These are phyloP conservation scores for Carassius auratus DNA, from an alignment of 2,113 vertebrate species.

Conservation along the genomic window DNA sequence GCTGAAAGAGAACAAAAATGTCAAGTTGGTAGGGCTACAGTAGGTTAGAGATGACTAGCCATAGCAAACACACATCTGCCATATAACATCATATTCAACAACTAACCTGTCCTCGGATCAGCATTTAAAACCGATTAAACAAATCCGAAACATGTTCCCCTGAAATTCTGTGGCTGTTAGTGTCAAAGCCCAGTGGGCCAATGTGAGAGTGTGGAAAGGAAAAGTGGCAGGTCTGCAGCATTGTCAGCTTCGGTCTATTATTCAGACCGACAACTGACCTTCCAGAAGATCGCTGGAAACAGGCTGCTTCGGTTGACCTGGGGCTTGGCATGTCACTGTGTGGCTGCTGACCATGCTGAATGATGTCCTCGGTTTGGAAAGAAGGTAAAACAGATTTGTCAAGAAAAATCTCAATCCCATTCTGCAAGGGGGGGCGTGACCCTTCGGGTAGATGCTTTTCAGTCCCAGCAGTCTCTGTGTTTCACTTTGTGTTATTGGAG, in stretches of 20 bases:
- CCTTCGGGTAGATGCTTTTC: neutral
- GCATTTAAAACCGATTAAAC: constrained; percentile 33
- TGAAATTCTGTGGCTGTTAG: constrained; percentile 48
- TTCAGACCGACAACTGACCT: constrained; percentile 76
- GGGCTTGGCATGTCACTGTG: constrained; percentile 61
- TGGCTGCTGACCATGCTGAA: constrained; percentile 60
- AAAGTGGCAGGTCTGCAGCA: constrained; percentile 56
- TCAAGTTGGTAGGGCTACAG: neutral
- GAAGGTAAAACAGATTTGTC: constrained; percentile 52
- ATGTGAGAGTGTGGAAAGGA: constrained; percentile 53
- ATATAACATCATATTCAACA: constrained; percentile 49
- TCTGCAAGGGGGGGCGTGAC: constrained; percentile 47
- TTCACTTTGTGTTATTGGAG: constrained; percentile 58
- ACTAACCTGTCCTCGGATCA: constrained; percentile 18
- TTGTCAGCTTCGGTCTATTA: constrained; percentile 64
- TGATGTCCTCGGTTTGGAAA: constrained; percentile 57
- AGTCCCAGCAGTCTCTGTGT: constrained; percentile 19
- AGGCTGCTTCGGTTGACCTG: constrained; percentile 61
- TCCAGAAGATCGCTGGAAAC: constrained; percentile 66
- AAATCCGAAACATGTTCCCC: constrained; percentile 6
- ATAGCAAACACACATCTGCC: constrained; percentile 60
- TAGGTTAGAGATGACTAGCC: neutral
- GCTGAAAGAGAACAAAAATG: no score
- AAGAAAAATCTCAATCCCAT: constrained; percentile 41
- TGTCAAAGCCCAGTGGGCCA: constrained; percentile 64